Base-by-base conservation (phyloP, 35 echinoderm and acorn worm genomes). In the Heliocidaris erythrogramma region DNA sequence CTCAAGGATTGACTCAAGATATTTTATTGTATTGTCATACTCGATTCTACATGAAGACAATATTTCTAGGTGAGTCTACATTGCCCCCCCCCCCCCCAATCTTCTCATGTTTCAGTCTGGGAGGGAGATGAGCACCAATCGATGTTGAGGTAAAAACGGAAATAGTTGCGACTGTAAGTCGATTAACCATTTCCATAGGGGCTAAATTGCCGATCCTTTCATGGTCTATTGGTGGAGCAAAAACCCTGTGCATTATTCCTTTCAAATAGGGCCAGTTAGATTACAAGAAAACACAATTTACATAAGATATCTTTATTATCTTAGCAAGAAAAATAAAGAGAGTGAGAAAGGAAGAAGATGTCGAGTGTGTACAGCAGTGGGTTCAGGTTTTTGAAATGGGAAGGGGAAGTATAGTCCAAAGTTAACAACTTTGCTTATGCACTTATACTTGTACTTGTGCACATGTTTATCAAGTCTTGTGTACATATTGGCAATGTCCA, bases 141-240 rank as follows among this genome's bases (percentile, higher is more conserved):
- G 6, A 24, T 21, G 65, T 7, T 21, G 18, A 27, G 5, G 65
- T 18, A 78, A 78, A 78, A 27, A 78, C 65, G 27, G 65, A 24
- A 78, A 78, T 78, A 78, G 27, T 21, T 78, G 65, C 65, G 65
- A 21, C n/a, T 24, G 65, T 78, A 78, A 78, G 65, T 78, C 65
- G 65, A 78, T 78, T 78, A n/a, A 78, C 65, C n/a, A 78, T 78
- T 78, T 78, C 65, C n/a, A 78, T 78, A 78, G 65, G 27, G 27
- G 65, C 65, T 78, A 78, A 60, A 78, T 78, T 78, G 65, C 65
- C 65, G 65, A 27, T 78, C 5, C 65, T 78, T 21, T 78, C 65
- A 78, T 24, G 65, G 18, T 78, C 65, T 18, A 18, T n/a, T 78
- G 65, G 8, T 78, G 65, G 65, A 78, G 65, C 65, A 18, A 78